A percentile compares a stretch with the other conserved stretches of the same genome.
These are phyloP conservation scores for Paralinhomoeus sp. DNA, from an alignment of 2,888 invertebrate species.

Conservation along the genomic window DNA sequence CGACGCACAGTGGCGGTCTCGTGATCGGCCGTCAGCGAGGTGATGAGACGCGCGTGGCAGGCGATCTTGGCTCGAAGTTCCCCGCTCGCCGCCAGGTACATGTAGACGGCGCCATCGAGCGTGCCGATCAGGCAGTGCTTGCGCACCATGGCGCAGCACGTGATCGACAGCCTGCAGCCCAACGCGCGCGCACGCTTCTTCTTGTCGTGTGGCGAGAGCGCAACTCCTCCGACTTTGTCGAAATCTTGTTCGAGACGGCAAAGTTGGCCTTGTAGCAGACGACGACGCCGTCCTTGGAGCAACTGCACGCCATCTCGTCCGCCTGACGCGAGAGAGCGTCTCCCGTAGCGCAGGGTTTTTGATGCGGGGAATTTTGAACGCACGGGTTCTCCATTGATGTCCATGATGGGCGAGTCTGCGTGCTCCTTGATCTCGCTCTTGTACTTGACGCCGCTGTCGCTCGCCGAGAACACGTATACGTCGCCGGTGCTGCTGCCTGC, in stretches of 20 bases:
- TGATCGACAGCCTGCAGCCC: conserved; percentile 2
- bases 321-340: no score
- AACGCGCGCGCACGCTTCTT: background rate
- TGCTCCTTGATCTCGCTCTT: conserved; percentile 2
- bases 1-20: conserved; percentile 1
- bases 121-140: background rate
- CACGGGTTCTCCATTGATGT: background rate
- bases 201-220: no score
- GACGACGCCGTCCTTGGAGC: background rate
- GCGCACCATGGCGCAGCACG: background rate
- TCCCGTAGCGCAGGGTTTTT: no score
- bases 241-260: background rate
- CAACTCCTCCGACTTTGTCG: background rate
- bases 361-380: no score
- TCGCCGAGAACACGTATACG: background rate
- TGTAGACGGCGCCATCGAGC: background rate
- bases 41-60: conserved; percentile 3
- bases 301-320: background rate
- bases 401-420: background rate
- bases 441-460: conserved; percentile 1
- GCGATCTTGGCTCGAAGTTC: conserved; percentile 1
- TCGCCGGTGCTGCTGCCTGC: conserved; percentile 1
- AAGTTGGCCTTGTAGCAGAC: background rate
- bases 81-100: background rate
- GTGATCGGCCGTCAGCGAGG: background rate